Conservation (phyloP, 1,140 invertebrate genomes). For the Sipha flava region DNA sequence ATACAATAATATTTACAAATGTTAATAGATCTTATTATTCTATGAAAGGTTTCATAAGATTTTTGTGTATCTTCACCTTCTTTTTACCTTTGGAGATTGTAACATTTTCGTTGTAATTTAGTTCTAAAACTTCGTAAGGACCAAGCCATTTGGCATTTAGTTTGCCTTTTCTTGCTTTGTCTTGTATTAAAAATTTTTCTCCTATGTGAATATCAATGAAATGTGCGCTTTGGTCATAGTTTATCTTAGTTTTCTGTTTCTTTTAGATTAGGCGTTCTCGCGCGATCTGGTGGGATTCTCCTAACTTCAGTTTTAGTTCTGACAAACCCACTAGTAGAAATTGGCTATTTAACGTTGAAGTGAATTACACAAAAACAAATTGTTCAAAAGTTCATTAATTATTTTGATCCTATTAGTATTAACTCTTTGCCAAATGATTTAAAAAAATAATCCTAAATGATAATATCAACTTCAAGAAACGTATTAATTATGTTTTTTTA, state of each 20-base stretch:
- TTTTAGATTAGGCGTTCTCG: not conserved
- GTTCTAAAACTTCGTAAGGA: not conserved
- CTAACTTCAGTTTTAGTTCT: not conserved
- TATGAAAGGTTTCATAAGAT: not conserved
- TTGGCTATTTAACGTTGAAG: no score
- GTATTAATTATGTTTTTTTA: no score
- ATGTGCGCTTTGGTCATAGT: not conserved
- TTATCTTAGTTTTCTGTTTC: not conserved
- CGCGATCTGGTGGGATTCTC: not conserved
- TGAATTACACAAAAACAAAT: no score
- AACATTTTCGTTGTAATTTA: not conserved
- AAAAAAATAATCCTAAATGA: no score
- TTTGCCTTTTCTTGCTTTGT: not conserved
- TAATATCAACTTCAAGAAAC: no score
- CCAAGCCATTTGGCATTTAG: not conserved
- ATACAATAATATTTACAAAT: no score
- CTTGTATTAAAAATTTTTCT: not conserved
- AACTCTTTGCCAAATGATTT: no score
- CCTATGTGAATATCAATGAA: not conserved
- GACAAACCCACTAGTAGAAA: no score
- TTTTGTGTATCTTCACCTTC: not conserved
- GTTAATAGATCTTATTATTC: no score
- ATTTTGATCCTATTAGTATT: no score
- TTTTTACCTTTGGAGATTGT: not conserved
- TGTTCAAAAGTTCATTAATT: no score